Evolutionary conservation across 2,888 invertebrate species (phyloP).

Genomic region (Agrotis segetum): DNA sequence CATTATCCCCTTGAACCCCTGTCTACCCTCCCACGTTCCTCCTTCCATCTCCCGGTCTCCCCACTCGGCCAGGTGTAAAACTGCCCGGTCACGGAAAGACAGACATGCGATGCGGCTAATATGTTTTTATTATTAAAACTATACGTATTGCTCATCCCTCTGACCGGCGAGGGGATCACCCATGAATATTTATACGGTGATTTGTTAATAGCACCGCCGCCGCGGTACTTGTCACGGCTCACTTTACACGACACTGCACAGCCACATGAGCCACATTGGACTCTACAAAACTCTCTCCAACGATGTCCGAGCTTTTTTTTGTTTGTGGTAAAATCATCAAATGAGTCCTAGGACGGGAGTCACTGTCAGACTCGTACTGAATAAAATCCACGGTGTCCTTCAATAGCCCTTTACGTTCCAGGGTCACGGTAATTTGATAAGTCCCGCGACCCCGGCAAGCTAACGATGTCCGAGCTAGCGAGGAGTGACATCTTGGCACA

Average conservation of each 20-base stretch:
- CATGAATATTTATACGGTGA: constrained; percentile 89
- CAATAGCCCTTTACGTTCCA: too few relatives aligned
- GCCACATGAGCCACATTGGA: constrained; percentile 1
- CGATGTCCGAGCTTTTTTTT: not conserved
- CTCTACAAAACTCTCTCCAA: constrained; percentile 1
- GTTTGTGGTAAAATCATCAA: too few relatives aligned
- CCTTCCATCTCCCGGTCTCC: constrained; percentile 76
- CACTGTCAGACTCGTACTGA: too few relatives aligned
- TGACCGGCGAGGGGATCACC: constrained; percentile 80
- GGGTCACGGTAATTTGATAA: too few relatives aligned
- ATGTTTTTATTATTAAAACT: constrained; percentile 89
- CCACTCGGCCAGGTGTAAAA: constrained; percentile 89
- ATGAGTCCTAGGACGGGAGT: too few relatives aligned
- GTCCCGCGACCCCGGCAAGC: too few relatives aligned
- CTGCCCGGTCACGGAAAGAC: constrained; percentile 89
- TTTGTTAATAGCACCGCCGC: constrained; percentile 78
- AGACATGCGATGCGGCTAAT: constrained; percentile 90
- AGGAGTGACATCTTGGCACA: constrained; percentile 4
- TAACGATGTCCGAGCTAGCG: too few relatives aligned
- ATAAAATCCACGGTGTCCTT: too few relatives aligned
- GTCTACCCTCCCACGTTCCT: constrained; percentile 72
- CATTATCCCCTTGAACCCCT: constrained; percentile 78
- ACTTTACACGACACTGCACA: constrained; percentile 35
- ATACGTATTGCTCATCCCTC: constrained; percentile 84
- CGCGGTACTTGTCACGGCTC: constrained; percentile 45